A percentile compares a stretch with the other conserved stretches of the same genome.
Conservation (phyloP, 92 coral and sea anemone genomes). For the Bergia puertoricense region DNA sequence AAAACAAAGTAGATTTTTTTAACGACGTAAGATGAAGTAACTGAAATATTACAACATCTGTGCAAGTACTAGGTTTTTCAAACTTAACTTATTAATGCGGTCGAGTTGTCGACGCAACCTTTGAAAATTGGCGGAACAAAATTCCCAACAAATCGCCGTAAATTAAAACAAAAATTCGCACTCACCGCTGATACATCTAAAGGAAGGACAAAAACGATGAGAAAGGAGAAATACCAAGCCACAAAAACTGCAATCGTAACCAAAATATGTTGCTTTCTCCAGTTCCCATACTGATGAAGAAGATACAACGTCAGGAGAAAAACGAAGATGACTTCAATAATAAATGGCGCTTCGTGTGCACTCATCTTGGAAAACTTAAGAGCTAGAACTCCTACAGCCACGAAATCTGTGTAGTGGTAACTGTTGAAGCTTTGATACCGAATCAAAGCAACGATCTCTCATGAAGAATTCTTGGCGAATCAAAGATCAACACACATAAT, state of each 20-base stretch:
- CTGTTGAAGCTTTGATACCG: neutral
- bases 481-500: neutral
- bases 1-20: neutral
- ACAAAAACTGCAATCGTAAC: constrained; percentile 98
- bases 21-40: neutral
- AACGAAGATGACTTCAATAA: constrained; percentile 88
- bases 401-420: neutral
- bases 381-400: neutral
- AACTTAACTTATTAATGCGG: neutral
- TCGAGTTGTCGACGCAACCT: constrained; percentile 2
- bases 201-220: constrained; percentile 94
- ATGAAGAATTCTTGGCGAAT: neutral
- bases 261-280: constrained; percentile 96
- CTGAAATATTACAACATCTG: neutral
- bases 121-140: neutral
- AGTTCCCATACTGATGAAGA: constrained; percentile 95
- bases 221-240: constrained; percentile 96
- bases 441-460: neutral
- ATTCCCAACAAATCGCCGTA: neutral
- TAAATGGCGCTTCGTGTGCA: constrained; percentile 81
- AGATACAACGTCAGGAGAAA: constrained; percentile 85
- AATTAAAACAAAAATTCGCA: constrained; percentile 21
- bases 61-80: neutral
- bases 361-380: constrained; percentile 67
- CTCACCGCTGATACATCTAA: constrained; percentile 98